Percentiles rank a stretch among this genome's conserved stretches.
phyloP scores from a whole-genome alignment of 1,140 invertebrate genomes.

The Gonatopus flavifemur region DNA sequence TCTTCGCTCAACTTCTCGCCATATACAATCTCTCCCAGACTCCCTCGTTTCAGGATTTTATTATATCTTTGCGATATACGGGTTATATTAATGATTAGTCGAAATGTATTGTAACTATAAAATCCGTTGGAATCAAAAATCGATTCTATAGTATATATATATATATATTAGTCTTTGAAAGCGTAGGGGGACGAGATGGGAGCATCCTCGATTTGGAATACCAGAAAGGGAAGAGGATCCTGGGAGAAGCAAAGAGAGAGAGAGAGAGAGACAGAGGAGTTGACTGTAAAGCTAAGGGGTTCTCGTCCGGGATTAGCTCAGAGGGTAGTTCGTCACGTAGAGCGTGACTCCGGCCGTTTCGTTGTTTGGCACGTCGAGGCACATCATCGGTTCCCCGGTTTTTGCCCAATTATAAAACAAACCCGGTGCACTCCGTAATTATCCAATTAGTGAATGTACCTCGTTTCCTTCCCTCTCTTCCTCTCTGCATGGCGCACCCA shows the following conservation, averaged over 20 bases:
- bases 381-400: constrained; percentile 38
- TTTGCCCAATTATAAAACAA: constrained; percentile 60
- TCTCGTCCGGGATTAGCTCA: constrained; percentile 46
- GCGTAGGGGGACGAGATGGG: neutral
- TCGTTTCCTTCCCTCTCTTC: constrained; percentile 13
- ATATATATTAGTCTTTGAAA: too few relatives aligned
- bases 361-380: constrained; percentile 56
- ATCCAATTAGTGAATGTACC: constrained; percentile 57
- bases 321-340: constrained; percentile 58
- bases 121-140: too few relatives aligned
- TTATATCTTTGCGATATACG: too few relatives aligned
- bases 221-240: constrained; percentile 14
- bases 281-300: constrained; percentile 24
- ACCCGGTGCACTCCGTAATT: constrained; percentile 55
- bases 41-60: too few relatives aligned
- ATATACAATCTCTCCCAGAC: too few relatives aligned
- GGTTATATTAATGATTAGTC: too few relatives aligned
- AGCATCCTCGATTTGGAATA: neutral
- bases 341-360: constrained; percentile 55
- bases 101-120: too few relatives aligned
- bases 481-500: constrained; percentile 5
- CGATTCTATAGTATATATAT: too few relatives aligned
- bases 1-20: too few relatives aligned
- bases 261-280: too few relatives aligned
- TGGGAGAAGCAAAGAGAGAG: constrained; percentile 16